phyloP scores from a whole-genome alignment of 2,113 vertebrate genomes.

The Microcebus jonahi region DNA sequence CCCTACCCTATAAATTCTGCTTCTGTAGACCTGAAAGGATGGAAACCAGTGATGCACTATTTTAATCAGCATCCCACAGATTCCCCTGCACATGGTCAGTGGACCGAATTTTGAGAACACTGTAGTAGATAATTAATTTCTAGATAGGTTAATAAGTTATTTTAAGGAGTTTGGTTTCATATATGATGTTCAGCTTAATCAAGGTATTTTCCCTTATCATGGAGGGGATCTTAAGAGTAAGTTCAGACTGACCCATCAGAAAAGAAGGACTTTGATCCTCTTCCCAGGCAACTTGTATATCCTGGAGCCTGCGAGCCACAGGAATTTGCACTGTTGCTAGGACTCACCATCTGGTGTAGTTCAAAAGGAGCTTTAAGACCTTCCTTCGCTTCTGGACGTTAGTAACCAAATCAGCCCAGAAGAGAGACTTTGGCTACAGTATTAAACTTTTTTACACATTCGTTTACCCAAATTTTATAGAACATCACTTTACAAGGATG shows the following conservation, averaged over 20 bases:
- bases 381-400: background rate
- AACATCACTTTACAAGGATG: background rate
- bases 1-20: background rate
- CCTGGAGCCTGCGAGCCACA: background rate
- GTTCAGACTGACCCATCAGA: background rate
- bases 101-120: background rate
- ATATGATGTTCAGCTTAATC: background rate
- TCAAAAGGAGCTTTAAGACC: background rate
- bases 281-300: background rate
- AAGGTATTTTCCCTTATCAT: background rate
- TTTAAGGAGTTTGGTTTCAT: background rate
- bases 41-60: background rate
- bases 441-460: background rate
- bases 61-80: background rate
- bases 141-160: constrained; percentile 21
- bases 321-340: background rate
- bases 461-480: constrained; percentile 5
- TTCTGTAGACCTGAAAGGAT: background rate
- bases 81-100: background rate
- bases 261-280: constrained; percentile 24
- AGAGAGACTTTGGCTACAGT: background rate
- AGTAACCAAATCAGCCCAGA: background rate
- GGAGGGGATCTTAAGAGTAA: background rate
- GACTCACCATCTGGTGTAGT: background rate
- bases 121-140: background rate